These are phyloP conservation scores for Muntiacus reevesi DNA, from an alignment of 2,113 vertebrate species.

Conservation along the genomic window DNA sequence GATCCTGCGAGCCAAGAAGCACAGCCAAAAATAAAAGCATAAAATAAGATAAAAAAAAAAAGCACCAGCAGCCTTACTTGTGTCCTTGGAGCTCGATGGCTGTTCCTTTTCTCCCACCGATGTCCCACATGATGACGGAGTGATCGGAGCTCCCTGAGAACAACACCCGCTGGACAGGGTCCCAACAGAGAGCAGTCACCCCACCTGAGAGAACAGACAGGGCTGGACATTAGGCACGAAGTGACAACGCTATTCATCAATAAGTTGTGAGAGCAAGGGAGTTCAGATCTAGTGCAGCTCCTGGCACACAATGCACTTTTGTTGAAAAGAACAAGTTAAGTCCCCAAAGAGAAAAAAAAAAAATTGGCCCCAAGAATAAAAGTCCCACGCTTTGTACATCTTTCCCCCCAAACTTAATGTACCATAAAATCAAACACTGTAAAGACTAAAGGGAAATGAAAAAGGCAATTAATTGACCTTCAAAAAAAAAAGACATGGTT, in stretches of 20 bases:
- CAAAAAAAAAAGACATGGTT: not conserved
- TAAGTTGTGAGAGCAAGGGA: not conserved
- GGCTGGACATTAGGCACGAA: not conserved
- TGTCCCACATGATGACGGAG: conserved; percentile 99
- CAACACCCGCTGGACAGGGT: conserved; percentile 91
- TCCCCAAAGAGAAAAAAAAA: not conserved
- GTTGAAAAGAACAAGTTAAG: not conserved
- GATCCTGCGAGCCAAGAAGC: accelerated
- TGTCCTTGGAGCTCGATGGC: conserved; percentile 98
- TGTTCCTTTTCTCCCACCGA: conserved; percentile 97
- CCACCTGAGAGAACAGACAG: conserved; percentile 83
- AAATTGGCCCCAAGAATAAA: not conserved
- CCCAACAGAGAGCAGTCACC: conserved; percentile 96
- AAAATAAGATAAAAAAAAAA: not conserved
- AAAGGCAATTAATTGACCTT: not conserved
- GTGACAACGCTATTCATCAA: not conserved
- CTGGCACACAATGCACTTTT: not conserved
- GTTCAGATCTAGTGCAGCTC: not conserved
- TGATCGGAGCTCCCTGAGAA: conserved; percentile 98
- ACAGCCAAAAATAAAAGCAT: not conserved
- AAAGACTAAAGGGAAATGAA: conserved; percentile 24
- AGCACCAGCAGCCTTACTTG: conserved; percentile 84
- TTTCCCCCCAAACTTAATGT: not conserved
- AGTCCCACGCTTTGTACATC: not conserved
- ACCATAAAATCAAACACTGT: conserved; percentile 24